Evolutionary conservation across 1,140 invertebrate genomes (phyloP).

Genomic region (Tribolium castaneum): DNA sequence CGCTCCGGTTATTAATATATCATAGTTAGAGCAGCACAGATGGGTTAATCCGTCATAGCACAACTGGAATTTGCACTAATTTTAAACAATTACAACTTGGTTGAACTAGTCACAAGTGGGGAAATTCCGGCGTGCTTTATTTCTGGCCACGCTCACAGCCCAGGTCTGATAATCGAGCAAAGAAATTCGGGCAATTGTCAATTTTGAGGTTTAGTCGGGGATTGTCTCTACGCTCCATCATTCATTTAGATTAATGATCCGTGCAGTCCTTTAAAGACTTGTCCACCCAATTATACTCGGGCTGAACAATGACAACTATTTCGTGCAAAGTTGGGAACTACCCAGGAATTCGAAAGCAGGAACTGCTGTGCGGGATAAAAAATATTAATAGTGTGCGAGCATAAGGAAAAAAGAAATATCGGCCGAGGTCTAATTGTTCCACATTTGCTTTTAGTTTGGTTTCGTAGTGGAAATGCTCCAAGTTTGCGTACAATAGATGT

Average conservation of each 20-base stretch:
- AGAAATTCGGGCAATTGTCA: constrained; percentile 18
- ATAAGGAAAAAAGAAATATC: not conserved
- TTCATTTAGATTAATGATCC: constrained; percentile 31
- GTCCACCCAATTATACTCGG: constrained; percentile 26
- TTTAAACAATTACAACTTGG: constrained; percentile 20
- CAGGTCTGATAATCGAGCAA: not conserved
- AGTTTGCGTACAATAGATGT: not conserved
- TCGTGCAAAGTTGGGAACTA: constrained; percentile 15
- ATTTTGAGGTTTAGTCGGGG: constrained; percentile 8
- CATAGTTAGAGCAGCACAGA: constrained; percentile 14
- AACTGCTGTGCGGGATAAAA: not conserved
- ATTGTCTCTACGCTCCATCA: constrained; percentile 9
- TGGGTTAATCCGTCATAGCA: constrained; percentile 10
- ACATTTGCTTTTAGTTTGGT: not conserved
- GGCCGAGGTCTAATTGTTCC: not conserved
- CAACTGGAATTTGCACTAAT: constrained; percentile 19
- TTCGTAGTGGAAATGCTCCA: not conserved
- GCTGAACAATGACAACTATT: constrained; percentile 29
- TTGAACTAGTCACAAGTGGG: not conserved
- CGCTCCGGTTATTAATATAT: constrained; percentile 19
- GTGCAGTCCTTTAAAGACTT: constrained; percentile 32
- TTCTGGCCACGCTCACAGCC: not conserved
- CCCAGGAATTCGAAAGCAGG: constrained; percentile 7
- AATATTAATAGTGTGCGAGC: not conserved
- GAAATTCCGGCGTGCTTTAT: not conserved